These are phyloP conservation scores for Colistium nudipinnis DNA, from an alignment of 2,113 vertebrate genomes.

Conservation along the genomic window DNA sequence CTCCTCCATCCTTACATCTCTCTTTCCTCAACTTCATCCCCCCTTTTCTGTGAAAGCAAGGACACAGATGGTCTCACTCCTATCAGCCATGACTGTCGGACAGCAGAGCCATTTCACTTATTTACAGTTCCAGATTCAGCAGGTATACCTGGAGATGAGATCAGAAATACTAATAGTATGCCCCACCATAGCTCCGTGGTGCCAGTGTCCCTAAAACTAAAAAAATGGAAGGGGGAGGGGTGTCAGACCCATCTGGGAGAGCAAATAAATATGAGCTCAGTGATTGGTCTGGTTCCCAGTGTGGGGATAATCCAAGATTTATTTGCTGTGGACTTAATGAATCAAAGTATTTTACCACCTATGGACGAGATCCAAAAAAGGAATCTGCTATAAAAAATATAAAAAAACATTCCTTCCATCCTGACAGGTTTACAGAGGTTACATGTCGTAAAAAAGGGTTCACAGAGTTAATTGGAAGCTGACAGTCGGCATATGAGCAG, in stretches of 20 bases:
- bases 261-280: background rate
- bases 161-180: background rate
- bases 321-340: too few relatives aligned
- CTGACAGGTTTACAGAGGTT: too few relatives aligned
- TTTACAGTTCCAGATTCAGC: slow-evolving; percentile 46
- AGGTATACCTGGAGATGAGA: slow-evolving; percentile 6
- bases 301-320: too few relatives aligned
- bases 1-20: slow-evolving; percentile 41
- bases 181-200: background rate
- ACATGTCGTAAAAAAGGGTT: background rate
- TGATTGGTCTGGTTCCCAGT: background rate
- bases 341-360: too few relatives aligned
- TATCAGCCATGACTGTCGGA: slow-evolving; percentile 42
- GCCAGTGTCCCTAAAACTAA: background rate
- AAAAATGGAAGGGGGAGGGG: background rate
- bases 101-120: slow-evolving; percentile 47
- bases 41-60: slow-evolving; percentile 25
- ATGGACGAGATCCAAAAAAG: too few relatives aligned
- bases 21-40: slow-evolving; percentile 39
- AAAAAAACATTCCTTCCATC: too few relatives aligned
- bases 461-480: background rate
- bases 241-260: background rate
- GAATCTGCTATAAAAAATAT: too few relatives aligned
- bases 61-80: slow-evolving; percentile 66
- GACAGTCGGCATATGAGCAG: background rate